Conservation (phyloP, 1,140 invertebrate species). For the Cyclargus thomasi region DNA sequence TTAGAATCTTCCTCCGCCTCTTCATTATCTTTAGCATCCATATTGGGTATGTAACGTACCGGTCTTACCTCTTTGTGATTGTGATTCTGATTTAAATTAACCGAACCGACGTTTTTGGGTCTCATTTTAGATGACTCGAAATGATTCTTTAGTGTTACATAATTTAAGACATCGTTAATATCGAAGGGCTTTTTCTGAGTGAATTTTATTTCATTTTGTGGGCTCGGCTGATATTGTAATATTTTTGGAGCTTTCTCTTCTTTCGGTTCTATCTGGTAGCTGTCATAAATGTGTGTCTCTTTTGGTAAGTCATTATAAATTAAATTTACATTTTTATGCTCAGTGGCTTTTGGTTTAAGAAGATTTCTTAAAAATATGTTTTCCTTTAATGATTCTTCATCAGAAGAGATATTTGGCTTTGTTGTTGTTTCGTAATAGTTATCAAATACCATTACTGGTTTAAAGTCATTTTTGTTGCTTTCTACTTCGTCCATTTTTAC, state of each 20-base stretch:
- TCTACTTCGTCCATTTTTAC: background rate
- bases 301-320: conserved; percentile 20
- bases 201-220: conserved; percentile 42
- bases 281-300: conserved; percentile 23
- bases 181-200: conserved; percentile 46
- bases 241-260: conserved; percentile 45
- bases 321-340: conserved; percentile 29
- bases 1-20: conserved; percentile 28
- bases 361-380: conserved; percentile 59
- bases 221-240: conserved; percentile 35
- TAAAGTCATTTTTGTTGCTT: conserved; percentile 38
- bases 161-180: conserved; percentile 50
- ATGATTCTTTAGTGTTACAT: conserved; percentile 49
- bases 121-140: conserved; percentile 60
- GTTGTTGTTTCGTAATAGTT: conserved; percentile 25
- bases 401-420: conserved; percentile 36
- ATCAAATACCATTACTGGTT: conserved; percentile 34
- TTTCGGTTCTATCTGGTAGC: conserved; percentile 25
- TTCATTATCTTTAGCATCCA: conserved; percentile 28
- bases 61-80: conserved; percentile 27
- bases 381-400: conserved; percentile 40
- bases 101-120: conserved; percentile 34
- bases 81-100: conserved; percentile 27
- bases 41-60: conserved; percentile 28
- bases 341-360: conserved; percentile 31